phyloP scores from a whole-genome alignment of 1,140 invertebrate genomes.

The Lepidurus packardi region DNA sequence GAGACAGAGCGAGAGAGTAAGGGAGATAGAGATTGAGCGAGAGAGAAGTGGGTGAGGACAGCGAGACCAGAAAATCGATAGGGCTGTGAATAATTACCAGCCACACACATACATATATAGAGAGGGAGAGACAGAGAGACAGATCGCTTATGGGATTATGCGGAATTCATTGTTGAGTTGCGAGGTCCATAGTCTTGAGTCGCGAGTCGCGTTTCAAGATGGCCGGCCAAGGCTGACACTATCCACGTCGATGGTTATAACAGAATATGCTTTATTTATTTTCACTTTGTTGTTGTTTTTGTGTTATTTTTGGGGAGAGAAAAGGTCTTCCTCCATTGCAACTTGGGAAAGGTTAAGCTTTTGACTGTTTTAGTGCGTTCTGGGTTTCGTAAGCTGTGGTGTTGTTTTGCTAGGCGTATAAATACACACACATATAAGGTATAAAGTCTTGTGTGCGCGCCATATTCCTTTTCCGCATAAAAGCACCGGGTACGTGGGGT shows the following conservation, averaged over 20 bases:
- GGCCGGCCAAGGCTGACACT: background rate
- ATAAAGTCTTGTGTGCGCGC: background rate
- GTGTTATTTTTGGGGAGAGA: no score
- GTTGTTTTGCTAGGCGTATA: no score
- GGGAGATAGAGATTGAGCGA: background rate
- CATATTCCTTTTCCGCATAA: background rate
- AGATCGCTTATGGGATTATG: background rate
- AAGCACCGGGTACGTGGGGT: background rate
- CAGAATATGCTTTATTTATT: no score
- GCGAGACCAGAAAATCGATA: constrained; percentile 21
- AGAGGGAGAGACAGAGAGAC: no score
- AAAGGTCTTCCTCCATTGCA: no score
- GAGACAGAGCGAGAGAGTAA: background rate
- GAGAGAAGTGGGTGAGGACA: constrained; percentile 5
- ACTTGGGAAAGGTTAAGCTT: no score
- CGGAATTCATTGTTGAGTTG: background rate
- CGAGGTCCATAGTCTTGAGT: background rate
- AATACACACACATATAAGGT: no score
- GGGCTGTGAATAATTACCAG: constrained; percentile 18
- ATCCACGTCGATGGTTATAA: no score
- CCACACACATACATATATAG: background rate
- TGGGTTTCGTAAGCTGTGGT: no score
- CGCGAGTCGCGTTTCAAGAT: background rate
- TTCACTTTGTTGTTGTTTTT: no score
- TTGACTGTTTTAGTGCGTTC: no score